A percentile compares a stretch with the other conserved stretches of the same genome.
These are phyloP conservation scores for Melipona bicolor DNA, from an alignment of 2,888 invertebrate species.

Conservation along the genomic window DNA sequence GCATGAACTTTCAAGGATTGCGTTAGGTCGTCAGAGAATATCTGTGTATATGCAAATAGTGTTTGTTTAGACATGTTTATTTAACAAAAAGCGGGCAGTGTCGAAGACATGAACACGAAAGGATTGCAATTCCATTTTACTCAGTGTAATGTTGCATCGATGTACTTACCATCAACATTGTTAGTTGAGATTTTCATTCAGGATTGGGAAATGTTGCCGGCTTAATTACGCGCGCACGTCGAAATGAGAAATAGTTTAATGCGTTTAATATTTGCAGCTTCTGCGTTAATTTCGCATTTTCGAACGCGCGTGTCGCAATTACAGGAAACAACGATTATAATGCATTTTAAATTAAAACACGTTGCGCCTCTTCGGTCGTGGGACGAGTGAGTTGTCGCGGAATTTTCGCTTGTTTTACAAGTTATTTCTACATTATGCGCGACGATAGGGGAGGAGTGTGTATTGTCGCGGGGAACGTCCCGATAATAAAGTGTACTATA, in stretches of 20 bases:
- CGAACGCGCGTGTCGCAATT: background rate
- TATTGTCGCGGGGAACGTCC: constrained; percentile 4
- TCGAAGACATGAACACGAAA: no score
- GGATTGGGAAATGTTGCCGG: no score
- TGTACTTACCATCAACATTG: no score
- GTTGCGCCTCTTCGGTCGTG: background rate
- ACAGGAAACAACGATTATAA: constrained; percentile 7
- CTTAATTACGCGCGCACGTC: no score
- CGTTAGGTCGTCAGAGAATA: no score
- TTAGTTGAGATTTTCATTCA: no score
- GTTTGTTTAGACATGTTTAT: no score
- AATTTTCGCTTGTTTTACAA: constrained; percentile 27
- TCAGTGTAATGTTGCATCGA: no score
- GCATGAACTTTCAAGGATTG: no score
- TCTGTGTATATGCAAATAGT: no score
- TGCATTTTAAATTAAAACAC: constrained; percentile 9
- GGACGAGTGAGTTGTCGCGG: constrained; percentile 12
- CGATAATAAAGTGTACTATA: constrained; percentile 41
- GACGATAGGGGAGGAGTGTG: background rate
- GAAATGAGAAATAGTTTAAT: constrained; percentile 5
- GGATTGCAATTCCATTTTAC: no score
- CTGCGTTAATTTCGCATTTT: constrained; percentile 2
- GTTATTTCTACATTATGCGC: constrained; percentile 18
- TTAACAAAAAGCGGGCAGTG: no score
- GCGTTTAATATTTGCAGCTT: background rate